Evolutionary conservation across 2,797 vertebrate genomes (phyloP).

Genomic region (Rhynchotus rufescens): DNA sequence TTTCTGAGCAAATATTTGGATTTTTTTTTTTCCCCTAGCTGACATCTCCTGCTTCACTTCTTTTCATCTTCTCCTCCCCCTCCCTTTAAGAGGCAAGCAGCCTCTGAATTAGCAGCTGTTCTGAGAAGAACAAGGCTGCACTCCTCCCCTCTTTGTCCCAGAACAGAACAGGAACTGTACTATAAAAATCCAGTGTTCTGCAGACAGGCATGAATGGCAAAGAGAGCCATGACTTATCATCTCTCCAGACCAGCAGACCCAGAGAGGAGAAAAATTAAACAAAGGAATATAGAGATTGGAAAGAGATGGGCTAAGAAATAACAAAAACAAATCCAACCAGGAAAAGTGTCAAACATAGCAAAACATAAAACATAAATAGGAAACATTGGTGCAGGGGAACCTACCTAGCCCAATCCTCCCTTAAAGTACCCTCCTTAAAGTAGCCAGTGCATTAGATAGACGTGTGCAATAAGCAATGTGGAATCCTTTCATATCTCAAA

Average conservation of each 20-base stretch:
- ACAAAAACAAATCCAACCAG: background rate
- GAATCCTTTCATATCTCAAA: background rate
- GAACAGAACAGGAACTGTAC: constrained; percentile 66
- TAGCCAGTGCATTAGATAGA: background rate
- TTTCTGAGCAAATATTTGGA: constrained; percentile 44
- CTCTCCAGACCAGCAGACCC: constrained; percentile 40
- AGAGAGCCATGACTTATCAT: constrained; percentile 63
- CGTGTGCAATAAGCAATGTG: rapidly evolving
- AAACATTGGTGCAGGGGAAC: too few species aligned
- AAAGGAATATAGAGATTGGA: background rate
- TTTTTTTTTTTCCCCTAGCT: background rate
- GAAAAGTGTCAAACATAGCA: background rate
- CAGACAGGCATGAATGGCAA: constrained; percentile 55
- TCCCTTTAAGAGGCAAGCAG: constrained; percentile 45
- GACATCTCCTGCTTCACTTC: constrained; percentile 30
- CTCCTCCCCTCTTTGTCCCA: constrained; percentile 66
- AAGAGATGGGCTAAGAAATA: background rate
- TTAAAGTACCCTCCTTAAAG: too few species aligned
- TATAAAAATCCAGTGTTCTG: constrained; percentile 61
- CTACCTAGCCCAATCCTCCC: too few species aligned
- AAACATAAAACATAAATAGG: background rate
- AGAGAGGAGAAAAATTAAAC: background rate
- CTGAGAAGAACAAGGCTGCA: constrained; percentile 47
- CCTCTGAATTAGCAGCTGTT: constrained; percentile 63
- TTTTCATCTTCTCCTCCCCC: constrained; percentile 41